Evolutionary conservation across 2,888 invertebrate species (phyloP).

Genomic region (Mongoloraphidia duomilia): DNA sequence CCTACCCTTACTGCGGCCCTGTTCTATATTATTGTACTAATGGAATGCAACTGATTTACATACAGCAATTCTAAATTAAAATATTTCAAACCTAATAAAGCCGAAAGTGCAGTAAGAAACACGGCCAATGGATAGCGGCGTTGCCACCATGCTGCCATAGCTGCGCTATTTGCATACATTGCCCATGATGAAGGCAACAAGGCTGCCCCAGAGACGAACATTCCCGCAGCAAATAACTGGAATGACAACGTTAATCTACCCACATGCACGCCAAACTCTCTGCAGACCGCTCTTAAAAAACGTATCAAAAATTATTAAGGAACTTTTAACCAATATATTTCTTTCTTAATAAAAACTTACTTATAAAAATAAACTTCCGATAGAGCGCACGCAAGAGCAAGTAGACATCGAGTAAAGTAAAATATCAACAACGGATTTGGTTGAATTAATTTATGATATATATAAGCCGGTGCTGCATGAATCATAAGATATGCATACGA

Average conservation of each 20-base stretch:
- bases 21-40: not conserved
- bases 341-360: constrained; percentile 40
- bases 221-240: constrained; percentile 73
- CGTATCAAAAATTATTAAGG: not conserved
- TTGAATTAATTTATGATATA: constrained; percentile 59
- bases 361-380: constrained; percentile 90
- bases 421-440: constrained; percentile 76
- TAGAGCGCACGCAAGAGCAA: constrained; percentile 66
- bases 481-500: constrained; percentile 89
- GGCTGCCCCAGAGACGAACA: constrained; percentile 77
- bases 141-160: constrained; percentile 83
- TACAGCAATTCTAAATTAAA: no score
- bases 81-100: constrained; percentile 40
- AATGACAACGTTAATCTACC: constrained; percentile 71
- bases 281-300: constrained; percentile 62
- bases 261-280: constrained; percentile 79
- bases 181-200: constrained; percentile 93
- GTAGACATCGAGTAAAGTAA: constrained; percentile 68
- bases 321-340: not conserved
- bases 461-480: constrained; percentile 75
- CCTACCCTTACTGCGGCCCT: no score
- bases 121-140: constrained; percentile 66
- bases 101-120: constrained; percentile 67
- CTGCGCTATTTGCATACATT: constrained; percentile 70
- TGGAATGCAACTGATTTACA: not conserved